Evolutionary conservation across 35 echinoderm and acorn worm species (phyloP), one percentile per base, ranked within the genome.

Genomic region (Diadema setosum): DNA sequence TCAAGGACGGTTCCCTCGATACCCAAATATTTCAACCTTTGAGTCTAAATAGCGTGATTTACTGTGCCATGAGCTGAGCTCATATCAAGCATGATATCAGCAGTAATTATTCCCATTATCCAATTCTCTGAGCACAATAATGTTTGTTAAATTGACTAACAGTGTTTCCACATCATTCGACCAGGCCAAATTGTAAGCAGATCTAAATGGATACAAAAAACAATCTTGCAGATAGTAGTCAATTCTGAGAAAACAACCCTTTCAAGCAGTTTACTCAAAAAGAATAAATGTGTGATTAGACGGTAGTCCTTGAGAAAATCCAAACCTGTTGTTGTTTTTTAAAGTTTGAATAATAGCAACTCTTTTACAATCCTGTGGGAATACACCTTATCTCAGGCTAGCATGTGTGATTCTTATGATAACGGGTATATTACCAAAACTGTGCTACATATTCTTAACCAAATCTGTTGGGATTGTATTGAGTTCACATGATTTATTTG

Each of bases 231-330:
- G 35, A 25, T 85, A 23, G 16, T 23, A 23, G 56, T 64, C 33
- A 45, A 59, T 40, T 64, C 18, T 18, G 37, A 61, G 25, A 65
- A 61, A 36, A 85, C 83, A 23, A 85, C 41, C 5, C 83, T 12
- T 85, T 85, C 34, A 15, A 69, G 36, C 8, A 43, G 39, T 64
- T 86, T 69, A 30, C 39, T 43, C 14, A 42, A 18, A 26, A 86
- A 69, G 11, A 26, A 86, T 43, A 67, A 86, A 40, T 67, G 43
- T 65, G 83, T 65, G 21, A 86, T 29, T 34, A 61, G 83, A n/a
- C 83, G 33, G 37, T 31, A 86, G 49, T 86, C 69, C 41, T 86
- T 86, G 34, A 86, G 58, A 12, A 9, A 58, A 4, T 20, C 25
- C 15, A 42, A 60, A 44, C 69, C 24, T 25, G 34, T 42, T 18